phyloP scores from a whole-genome alignment of 2,113 vertebrate species.

The Syngnathus floridae region DNA sequence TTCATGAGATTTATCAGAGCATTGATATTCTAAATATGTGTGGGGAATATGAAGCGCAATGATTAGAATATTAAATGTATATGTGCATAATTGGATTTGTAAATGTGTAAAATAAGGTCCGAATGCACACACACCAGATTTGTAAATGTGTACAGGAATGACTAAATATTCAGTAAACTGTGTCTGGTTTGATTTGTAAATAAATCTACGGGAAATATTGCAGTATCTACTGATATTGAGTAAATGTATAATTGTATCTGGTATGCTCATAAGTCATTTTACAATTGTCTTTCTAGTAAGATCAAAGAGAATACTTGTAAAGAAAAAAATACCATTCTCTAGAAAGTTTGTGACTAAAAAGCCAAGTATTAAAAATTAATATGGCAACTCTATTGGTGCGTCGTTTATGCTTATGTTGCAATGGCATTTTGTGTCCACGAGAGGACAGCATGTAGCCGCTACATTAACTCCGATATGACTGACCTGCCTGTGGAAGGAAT shows the following conservation, averaged over 20 bases:
- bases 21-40: neutral
- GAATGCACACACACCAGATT: neutral
- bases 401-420: neutral
- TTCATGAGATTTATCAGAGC: neutral
- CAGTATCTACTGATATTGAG: neutral
- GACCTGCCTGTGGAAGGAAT: neutral
- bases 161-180: neutral
- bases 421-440: neutral
- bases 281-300: no score
- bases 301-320: no score
- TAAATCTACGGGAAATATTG: neutral
- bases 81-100: neutral
- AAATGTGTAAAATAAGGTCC: neutral
- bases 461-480: neutral
- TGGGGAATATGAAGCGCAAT: neutral
- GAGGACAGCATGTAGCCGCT: neutral
- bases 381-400: no score
- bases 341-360: no score
- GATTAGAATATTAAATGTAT: neutral
- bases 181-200: neutral
- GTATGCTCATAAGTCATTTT: no score
- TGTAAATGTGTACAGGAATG: slow-evolving; percentile 2
- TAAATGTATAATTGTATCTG: neutral
- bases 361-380: no score
- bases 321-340: no score